Evolutionary conservation across 2,113 vertebrate species (phyloP).

Genomic region (Mormyrus iriodes): DNA sequence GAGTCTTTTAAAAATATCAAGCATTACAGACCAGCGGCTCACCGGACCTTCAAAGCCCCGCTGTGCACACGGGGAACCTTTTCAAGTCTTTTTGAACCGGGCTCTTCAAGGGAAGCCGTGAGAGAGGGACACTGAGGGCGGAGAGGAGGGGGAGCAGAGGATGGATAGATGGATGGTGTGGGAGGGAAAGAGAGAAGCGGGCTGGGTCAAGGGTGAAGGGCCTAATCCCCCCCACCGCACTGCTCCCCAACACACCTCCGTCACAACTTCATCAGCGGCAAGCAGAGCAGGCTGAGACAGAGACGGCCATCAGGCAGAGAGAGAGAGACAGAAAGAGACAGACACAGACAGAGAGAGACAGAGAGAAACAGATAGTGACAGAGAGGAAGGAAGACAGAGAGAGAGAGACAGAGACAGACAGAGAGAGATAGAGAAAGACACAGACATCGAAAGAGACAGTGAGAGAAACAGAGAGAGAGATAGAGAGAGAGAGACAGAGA

Average conservation of each 20-base stretch:
- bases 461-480: background rate
- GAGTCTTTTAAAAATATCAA: slow-evolving; percentile 25
- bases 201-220: background rate
- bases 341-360: no score
- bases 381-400: no score
- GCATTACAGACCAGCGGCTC: slow-evolving; percentile 14
- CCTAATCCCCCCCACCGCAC: background rate
- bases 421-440: no score
- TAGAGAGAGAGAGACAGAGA: background rate
- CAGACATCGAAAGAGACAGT: no score
- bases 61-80: slow-evolving; percentile 16
- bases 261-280: background rate
- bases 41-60: slow-evolving; percentile 21
- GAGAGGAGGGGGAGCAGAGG: background rate
- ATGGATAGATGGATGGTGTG: background rate
- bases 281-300: background rate
- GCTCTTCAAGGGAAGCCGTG: slow-evolving; percentile 17
- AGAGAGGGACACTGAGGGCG: background rate
- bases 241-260: background rate
- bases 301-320: background rate
- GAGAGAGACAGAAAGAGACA: background rate
- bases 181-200: background rate
- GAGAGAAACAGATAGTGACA: no score
- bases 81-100: slow-evolving; percentile 21
- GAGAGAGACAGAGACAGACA: background rate